phyloP scores from a whole-genome alignment of 2,797 vertebrate species.

The Notolepis coatsorum region DNA sequence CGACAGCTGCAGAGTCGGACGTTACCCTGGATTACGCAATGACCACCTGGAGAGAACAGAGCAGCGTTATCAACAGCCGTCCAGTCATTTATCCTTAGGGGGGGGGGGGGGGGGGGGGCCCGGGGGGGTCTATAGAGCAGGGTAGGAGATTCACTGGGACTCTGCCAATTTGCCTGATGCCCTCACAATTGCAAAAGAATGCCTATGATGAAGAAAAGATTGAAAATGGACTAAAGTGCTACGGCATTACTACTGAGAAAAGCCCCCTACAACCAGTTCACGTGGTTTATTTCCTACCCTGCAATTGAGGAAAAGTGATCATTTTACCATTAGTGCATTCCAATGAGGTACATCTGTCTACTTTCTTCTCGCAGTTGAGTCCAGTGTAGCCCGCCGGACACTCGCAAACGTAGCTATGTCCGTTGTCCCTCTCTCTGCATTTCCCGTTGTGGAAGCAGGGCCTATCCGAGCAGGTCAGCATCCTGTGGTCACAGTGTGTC shows the following conservation, averaged over 20 bases:
- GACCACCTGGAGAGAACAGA: constrained; percentile 82
- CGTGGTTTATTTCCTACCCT: too few relatives aligned
- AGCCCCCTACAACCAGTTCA: too few relatives aligned
- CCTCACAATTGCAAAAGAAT: too few relatives aligned
- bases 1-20: constrained; percentile 88
- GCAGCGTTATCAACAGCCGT: not conserved
- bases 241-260: too few relatives aligned
- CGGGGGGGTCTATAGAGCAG: too few relatives aligned
- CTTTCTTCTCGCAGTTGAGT: constrained; percentile 97
- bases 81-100: too few relatives aligned
- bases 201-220: too few relatives aligned
- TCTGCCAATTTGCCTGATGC: too few relatives aligned
- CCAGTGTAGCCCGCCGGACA: constrained; percentile 94
- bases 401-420: constrained; percentile 88
- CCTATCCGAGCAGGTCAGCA: constrained; percentile 89
- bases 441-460: constrained; percentile 96
- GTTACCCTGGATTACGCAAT: constrained; percentile 85
- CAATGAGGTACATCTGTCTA: constrained; percentile 94
- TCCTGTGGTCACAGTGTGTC: constrained; percentile 89
- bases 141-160: too few relatives aligned
- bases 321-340: constrained; percentile 95
- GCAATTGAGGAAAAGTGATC: too few relatives aligned
- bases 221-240: too few relatives aligned
- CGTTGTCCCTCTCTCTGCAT: constrained; percentile 87
- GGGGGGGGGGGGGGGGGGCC: too few relatives aligned